phyloP scores from a whole-genome alignment of 2,797 vertebrate genomes.

The Gallinago nigripennis region DNA sequence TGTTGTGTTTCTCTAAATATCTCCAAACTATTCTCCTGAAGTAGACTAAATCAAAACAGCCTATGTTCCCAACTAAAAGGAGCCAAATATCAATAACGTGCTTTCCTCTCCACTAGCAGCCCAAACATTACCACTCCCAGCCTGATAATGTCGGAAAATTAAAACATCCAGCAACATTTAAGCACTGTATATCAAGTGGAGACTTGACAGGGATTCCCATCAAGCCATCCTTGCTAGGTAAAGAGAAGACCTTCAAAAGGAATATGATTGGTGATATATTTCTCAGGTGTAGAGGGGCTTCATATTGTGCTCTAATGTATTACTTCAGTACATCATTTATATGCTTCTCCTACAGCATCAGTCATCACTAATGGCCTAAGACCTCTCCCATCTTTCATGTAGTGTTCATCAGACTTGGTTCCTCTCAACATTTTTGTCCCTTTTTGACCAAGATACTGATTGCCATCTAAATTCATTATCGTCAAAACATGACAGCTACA shows the following conservation, averaged over 20 bases:
- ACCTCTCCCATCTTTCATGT: conserved; percentile 28
- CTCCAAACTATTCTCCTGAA: not conserved
- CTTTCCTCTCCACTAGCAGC: not conserved
- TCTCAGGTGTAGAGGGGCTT: conserved; percentile 39
- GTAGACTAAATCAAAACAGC: conserved; percentile 16
- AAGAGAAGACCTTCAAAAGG: conserved; percentile 52
- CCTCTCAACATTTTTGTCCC: conserved; percentile 24
- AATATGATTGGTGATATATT: conserved; percentile 54
- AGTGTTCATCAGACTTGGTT: conserved; percentile 30
- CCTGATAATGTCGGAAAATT: not conserved
- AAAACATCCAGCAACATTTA: conserved; percentile 32
- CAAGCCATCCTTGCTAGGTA: conserved; percentile 16
- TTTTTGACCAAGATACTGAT: conserved; percentile 51
- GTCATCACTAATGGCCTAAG: conserved; percentile 54
- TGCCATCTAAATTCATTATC: conserved; percentile 46
- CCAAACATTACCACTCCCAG: not conserved
- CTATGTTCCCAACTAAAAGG: not conserved
- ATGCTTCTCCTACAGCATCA: conserved; percentile 41
- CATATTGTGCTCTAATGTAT: conserved; percentile 59
- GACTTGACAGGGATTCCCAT: conserved; percentile 50
- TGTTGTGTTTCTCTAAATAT: not conserved
- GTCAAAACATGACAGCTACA: conserved; percentile 27
- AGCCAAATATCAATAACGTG: not conserved
- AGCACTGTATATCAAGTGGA: not conserved
- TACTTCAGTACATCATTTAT: conserved; percentile 53